Percentiles rank a stretch among this genome's conserved stretches.
Conservation (phyloP, 2,797 vertebrate genomes). For the Falco novaeseelandiae region DNA sequence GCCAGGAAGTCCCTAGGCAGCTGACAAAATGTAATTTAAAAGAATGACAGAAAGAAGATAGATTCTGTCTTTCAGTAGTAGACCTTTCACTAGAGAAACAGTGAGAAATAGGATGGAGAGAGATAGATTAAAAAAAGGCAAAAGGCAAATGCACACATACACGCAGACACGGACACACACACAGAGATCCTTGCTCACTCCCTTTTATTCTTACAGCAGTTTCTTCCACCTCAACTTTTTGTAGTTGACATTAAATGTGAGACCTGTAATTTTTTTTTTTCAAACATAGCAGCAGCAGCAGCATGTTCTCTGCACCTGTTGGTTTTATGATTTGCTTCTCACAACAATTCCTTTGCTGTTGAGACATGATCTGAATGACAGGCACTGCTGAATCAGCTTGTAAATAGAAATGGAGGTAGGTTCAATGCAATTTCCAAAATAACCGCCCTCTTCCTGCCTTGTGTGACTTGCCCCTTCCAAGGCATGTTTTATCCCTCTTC, state of each 20-base stretch:
- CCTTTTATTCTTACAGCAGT: neutral
- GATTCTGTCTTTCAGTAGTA: neutral
- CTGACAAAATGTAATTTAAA: conserved; percentile 1
- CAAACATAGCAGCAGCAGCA: conserved; percentile 5
- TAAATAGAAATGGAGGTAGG: conserved; percentile 40
- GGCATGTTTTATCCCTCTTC: neutral
- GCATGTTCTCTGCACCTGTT: conserved; percentile 62
- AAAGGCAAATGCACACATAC: neutral
- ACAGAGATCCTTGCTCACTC: neutral
- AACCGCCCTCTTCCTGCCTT: neutral
- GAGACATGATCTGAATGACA: conserved; percentile 64
- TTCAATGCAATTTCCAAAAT: conserved; percentile 18
- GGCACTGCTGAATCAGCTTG: conserved; percentile 64
- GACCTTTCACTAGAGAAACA: neutral
- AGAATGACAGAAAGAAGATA: neutral
- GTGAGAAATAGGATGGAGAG: neutral
- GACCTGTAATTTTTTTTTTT: conserved; percentile 16
- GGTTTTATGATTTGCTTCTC: conserved; percentile 62
- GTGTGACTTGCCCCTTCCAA: neutral
- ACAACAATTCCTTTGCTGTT: conserved; percentile 57
- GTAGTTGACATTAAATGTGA: conserved; percentile 6
- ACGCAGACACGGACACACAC: neutral
- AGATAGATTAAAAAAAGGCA: neutral
- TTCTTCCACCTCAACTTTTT: conserved; percentile 24
- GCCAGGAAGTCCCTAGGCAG: neutral